Conservation (phyloP, 2,113 vertebrate species). For the Prunella fulvescens region DNA sequence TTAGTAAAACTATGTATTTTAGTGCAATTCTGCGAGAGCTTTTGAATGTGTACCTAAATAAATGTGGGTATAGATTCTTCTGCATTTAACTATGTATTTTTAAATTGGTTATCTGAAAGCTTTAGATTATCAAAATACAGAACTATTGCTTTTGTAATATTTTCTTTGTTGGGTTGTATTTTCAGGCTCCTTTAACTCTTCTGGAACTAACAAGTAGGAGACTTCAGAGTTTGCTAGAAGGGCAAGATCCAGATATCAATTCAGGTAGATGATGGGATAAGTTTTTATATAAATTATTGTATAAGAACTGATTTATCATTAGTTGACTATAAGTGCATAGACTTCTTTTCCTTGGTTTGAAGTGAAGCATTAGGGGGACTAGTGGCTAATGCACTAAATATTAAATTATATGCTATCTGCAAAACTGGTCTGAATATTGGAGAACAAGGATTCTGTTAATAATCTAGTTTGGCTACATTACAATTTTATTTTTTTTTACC, state of each 20-base stretch:
- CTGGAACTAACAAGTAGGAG: constrained; percentile 76
- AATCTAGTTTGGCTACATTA: background rate
- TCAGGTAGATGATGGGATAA: constrained; percentile 63
- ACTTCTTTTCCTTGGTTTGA: background rate
- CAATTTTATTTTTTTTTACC: background rate
- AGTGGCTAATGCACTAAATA: background rate
- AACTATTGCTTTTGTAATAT: background rate
- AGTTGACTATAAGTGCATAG: background rate
- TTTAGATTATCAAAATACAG: background rate
- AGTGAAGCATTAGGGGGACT: background rate
- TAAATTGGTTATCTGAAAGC: background rate
- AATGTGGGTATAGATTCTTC: background rate
- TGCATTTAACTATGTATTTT: background rate
- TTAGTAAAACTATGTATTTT: background rate
- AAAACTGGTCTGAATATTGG: background rate
- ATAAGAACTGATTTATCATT: background rate
- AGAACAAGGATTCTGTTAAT: background rate
- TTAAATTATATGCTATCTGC: background rate
- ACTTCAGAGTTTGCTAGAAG: constrained; percentile 75
- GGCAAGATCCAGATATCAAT: constrained; percentile 73
- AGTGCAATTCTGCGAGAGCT: background rate
- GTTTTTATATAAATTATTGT: background rate
- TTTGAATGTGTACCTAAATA: background rate
- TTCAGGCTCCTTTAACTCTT: constrained; percentile 77
- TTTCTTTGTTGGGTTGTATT: background rate